Evolutionary conservation across 2,888 invertebrate species (phyloP).

Genomic region (Himalopsyche tibetana): DNA sequence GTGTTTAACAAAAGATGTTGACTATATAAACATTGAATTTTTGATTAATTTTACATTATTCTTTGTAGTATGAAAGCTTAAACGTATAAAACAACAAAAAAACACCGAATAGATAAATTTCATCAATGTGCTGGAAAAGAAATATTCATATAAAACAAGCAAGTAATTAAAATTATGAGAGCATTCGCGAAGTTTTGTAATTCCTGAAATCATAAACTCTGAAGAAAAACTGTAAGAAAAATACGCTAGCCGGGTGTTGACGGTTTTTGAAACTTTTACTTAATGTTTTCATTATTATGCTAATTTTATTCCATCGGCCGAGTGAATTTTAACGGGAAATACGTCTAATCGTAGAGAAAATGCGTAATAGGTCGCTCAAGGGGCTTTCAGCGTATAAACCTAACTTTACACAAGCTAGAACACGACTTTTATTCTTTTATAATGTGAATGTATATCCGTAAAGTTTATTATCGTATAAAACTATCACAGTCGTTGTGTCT

Average conservation of each 20-base stretch:
- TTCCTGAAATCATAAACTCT: background rate
- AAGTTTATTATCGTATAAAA: background rate
- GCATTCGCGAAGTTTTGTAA: conserved; percentile 6
- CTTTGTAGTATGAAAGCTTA: no score
- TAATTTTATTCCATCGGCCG: conserved; percentile 46
- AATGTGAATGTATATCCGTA: background rate
- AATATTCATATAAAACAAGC: no score
- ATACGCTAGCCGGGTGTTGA: background rate
- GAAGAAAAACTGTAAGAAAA: conserved; percentile 23
- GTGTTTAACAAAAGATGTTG: no score
- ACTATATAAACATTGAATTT: no score
- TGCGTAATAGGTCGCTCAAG: conserved; percentile 18
- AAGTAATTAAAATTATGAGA: background rate
- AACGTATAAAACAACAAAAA: no score
- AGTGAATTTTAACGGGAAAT: conserved; percentile 54
- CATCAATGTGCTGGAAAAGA: no score
- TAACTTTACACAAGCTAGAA: background rate
- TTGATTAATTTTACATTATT: no score
- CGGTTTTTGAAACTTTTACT: conserved; percentile 39
- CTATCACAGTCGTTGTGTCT: background rate
- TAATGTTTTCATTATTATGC: conserved; percentile 55
- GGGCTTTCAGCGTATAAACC: background rate
- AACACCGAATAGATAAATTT: no score
- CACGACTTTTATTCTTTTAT: background rate
- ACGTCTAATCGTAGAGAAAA: conserved; percentile 17